phyloP scores from a whole-genome alignment of 2,797 vertebrate species.

The Melanotaenia trifasciata region DNA sequence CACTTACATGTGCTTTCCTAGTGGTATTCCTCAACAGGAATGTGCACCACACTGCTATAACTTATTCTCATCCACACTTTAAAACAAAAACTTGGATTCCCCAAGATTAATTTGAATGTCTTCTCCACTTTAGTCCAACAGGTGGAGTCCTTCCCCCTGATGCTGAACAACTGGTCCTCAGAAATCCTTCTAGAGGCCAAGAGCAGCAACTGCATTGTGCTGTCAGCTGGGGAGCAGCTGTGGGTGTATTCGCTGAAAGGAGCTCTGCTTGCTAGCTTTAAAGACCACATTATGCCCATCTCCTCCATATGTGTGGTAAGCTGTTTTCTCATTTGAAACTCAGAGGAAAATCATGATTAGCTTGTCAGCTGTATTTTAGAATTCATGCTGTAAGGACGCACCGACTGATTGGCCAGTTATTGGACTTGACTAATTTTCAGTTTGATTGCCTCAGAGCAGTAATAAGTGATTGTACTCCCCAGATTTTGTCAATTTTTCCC shows the following conservation, averaged over 20 bases:
- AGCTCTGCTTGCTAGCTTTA: slow-evolving; percentile 79
- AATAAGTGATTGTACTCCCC: too few relatives aligned
- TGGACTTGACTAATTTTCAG: too few relatives aligned
- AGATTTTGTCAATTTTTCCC: too few relatives aligned
- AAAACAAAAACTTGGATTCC: slow-evolving; percentile 1
- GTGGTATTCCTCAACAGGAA: neutral
- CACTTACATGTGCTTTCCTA: neutral
- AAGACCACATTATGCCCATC: slow-evolving; percentile 84
- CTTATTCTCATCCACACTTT: neutral
- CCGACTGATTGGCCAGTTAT: too few relatives aligned
- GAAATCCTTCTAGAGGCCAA: slow-evolving; percentile 76
- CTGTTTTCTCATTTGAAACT: slow-evolving; percentile 3
- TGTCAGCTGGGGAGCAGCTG: slow-evolving; percentile 67
- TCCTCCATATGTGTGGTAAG: slow-evolving; percentile 87
- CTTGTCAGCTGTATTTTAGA: neutral
- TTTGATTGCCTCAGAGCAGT: too few relatives aligned
- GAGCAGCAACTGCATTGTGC: slow-evolving; percentile 77
- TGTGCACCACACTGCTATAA: neutral
- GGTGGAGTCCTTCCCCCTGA: slow-evolving; percentile 77
- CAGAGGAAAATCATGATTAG: neutral
- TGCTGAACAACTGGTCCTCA: slow-evolving; percentile 24
- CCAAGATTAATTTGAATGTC: neutral
- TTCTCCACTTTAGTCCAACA: slow-evolving; percentile 65
- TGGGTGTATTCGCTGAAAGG: slow-evolving; percentile 83
- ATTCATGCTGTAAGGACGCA: too few relatives aligned